phyloP scores from a whole-genome alignment of 37 sponge, comb jelly and placozoan genomes.

The Cliona cf. orientalis region DNA sequence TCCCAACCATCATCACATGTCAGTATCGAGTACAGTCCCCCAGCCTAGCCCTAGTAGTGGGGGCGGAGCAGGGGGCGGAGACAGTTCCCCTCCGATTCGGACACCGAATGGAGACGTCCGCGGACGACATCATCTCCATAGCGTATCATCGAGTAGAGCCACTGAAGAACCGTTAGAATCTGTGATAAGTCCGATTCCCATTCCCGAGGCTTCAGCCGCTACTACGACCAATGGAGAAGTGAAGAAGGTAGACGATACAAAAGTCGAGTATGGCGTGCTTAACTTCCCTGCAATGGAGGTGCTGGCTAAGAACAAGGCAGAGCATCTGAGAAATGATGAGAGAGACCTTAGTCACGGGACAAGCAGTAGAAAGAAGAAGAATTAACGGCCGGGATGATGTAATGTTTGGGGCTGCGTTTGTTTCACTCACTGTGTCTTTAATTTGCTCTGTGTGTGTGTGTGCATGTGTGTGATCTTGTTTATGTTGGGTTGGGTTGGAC shows the following conservation, averaged over 20 bases:
- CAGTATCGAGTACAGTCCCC: not conserved
- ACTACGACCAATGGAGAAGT: not conserved
- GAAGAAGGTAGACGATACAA: slow-evolving; percentile 7
- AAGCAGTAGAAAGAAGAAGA: slow-evolving; percentile 5
- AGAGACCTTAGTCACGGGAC: not conserved
- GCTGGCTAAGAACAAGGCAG: slow-evolving; percentile 1
- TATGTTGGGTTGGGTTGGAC: not conserved
- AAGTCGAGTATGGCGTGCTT: slow-evolving; percentile 22
- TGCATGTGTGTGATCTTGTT: not conserved
- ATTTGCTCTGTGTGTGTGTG: not conserved
- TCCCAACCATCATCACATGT: not conserved
- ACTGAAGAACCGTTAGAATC: not conserved
- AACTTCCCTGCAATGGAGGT: slow-evolving; percentile 50
- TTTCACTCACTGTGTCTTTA: not conserved
- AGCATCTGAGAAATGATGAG: not conserved
- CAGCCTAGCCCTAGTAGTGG: not conserved
- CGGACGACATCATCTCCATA: not conserved
- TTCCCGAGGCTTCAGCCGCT: not conserved
- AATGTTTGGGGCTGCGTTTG: not conserved
- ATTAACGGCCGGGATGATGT: not conserved
- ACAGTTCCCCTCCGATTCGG: not conserved
- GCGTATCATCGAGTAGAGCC: not conserved
- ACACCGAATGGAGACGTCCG: not conserved
- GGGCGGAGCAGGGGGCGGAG: not conserved
- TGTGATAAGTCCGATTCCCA: too few species aligned